phyloP scores from a whole-genome alignment of 2,888 invertebrate genomes.

The Choreutis nemorana region DNA sequence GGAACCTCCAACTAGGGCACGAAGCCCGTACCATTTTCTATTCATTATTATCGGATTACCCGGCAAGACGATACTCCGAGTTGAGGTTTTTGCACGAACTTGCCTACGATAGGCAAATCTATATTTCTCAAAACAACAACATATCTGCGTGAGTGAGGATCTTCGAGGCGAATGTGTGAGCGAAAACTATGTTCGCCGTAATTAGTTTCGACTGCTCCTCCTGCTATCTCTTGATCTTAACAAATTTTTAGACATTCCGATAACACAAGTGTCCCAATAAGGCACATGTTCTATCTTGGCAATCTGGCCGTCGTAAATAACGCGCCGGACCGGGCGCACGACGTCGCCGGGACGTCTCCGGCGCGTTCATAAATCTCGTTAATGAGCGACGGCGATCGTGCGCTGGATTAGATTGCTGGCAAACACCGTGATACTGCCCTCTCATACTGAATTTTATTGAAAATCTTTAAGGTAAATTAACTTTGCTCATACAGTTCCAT shows the following conservation, averaged over 20 bases:
- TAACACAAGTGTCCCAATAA: not conserved
- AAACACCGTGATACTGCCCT: conserved; percentile 8
- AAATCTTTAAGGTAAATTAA: not conserved
- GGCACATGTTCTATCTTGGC: conserved; percentile 22
- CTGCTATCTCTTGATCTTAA: no score
- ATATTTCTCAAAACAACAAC: no score
- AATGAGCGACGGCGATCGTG: conserved; percentile 56
- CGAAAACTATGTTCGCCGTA: no score
- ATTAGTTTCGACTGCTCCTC: no score
- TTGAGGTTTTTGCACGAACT: conserved; percentile 40
- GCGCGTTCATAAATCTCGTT: conserved; percentile 59
- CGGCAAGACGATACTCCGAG: conserved; percentile 30
- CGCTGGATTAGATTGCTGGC: conserved; percentile 41
- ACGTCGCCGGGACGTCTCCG: conserved; percentile 44
- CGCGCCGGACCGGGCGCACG: conserved; percentile 37
- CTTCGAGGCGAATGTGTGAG: no score
- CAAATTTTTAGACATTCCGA: no score
- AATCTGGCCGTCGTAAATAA: conserved; percentile 52
- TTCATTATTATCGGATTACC: conserved; percentile 55
- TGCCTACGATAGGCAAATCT: conserved; percentile 30
- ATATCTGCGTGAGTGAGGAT: no score
- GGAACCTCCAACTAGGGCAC: conserved; percentile 35
- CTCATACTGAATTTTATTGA: not conserved
- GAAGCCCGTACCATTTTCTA: conserved; percentile 39
- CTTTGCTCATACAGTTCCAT: not conserved